These are phyloP conservation scores for Esox lucius DNA, from an alignment of 2,797 vertebrate species.

Conservation along the genomic window DNA sequence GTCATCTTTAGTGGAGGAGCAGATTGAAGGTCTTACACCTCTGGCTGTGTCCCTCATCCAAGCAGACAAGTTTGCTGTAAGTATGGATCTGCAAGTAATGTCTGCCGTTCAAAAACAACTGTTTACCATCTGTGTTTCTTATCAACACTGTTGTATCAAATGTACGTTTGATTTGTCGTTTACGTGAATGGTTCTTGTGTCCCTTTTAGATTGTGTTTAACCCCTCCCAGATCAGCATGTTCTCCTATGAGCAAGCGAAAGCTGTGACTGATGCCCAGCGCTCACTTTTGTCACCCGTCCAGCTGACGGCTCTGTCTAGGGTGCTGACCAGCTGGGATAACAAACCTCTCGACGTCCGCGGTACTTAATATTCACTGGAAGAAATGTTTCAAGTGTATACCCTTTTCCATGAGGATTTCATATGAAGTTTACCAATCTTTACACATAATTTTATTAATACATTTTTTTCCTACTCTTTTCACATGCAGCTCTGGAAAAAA, in stretches of 20 bases:
- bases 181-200: not conserved
- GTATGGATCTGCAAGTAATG: slow-evolving; percentile 28
- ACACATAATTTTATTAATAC: too few species aligned
- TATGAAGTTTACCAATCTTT: not conserved
- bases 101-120: not conserved
- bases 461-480: too few species aligned
- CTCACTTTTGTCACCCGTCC: slow-evolving; percentile 55
- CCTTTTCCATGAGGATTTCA: not conserved
- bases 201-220: slow-evolving; percentile 72
- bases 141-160: not conserved
- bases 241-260: slow-evolving; percentile 78
- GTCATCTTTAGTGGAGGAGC: slow-evolving; percentile 76
- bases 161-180: not conserved
- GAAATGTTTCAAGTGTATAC: not conserved
- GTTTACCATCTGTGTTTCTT: not conserved
- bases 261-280: slow-evolving; percentile 69
- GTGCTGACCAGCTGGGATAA: slow-evolving; percentile 74
- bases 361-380: slow-evolving; percentile 50
- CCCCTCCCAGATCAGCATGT: slow-evolving; percentile 70
- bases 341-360: slow-evolving; percentile 70
- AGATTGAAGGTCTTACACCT: slow-evolving; percentile 76
- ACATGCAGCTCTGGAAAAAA: too few species aligned
- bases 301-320: slow-evolving; percentile 74
- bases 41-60: slow-evolving; percentile 69
- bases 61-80: slow-evolving; percentile 73